These are phyloP conservation scores for Stegostoma tigrinum DNA, from an alignment of 2,113 vertebrate species.

Conservation along the genomic window DNA sequence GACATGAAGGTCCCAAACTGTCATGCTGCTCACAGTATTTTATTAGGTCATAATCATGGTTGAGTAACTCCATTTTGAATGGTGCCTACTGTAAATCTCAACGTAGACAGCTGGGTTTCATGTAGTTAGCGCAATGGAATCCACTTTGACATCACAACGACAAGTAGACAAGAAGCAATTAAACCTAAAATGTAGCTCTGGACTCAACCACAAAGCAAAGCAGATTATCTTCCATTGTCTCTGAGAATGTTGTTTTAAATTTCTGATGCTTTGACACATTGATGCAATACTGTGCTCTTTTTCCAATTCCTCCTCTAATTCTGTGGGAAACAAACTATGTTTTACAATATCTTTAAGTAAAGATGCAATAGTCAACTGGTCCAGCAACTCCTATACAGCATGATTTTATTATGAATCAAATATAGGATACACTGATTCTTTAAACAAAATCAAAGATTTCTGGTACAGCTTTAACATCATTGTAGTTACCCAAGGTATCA, in stretches of 20 bases:
- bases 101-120: neutral
- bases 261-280: neutral
- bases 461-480: neutral
- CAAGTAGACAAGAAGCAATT: neutral
- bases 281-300: neutral
- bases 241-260: neutral
- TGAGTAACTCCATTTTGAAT: neutral
- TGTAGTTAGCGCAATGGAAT: neutral
- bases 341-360: neutral
- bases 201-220: neutral
- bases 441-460: neutral
- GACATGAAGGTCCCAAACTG: neutral
- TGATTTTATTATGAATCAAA: neutral
- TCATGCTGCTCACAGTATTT: neutral
- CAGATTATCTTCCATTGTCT: neutral
- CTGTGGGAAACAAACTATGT: neutral
- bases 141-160: neutral
- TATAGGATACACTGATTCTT: neutral
- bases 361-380: neutral
- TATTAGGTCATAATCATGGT: neutral
- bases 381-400: neutral
- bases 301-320: neutral
- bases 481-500: neutral
- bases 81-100: neutral
- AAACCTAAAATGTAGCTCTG: neutral